These are phyloP conservation scores for Drosophila anceps DNA, from an alignment of 2,888 invertebrate genomes.

Conservation along the genomic window DNA sequence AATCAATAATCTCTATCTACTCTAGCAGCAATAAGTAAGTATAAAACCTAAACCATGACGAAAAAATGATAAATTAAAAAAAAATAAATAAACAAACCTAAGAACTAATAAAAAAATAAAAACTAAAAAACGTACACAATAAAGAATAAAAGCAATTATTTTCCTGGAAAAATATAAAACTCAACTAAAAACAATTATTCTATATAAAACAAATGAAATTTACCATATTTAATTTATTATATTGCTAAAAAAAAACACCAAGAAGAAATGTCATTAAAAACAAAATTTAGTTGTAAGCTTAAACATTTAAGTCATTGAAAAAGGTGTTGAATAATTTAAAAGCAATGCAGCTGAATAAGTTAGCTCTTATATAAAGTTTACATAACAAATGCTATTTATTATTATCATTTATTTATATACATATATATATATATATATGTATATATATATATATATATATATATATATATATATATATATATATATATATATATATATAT, in stretches of 20 bases:
- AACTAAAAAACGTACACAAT: constrained; percentile 60
- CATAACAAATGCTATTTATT: constrained; percentile 55
- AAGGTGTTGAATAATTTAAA: constrained; percentile 62
- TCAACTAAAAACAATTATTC: constrained; percentile 35
- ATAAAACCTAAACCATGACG: constrained; percentile 34
- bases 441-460: constrained; percentile 1
- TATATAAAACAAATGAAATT: constrained; percentile 24
- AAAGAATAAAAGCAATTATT: constrained; percentile 80
- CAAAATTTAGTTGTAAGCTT: constrained; percentile 50
- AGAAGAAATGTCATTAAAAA: constrained; percentile 31
- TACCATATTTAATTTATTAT: constrained; percentile 32
- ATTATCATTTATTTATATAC: constrained; percentile 49
- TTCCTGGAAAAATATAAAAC: constrained; percentile 71
- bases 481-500: constrained; percentile 1
- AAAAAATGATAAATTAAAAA: constrained; percentile 13
- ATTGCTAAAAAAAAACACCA: constrained; percentile 9
- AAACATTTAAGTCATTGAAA: constrained; percentile 40
- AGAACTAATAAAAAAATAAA: constrained; percentile 6
- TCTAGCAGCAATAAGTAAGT: constrained; percentile 56
- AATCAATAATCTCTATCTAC: constrained; percentile 45
- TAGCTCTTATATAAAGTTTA: constrained; percentile 24
- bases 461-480: constrained; percentile 1
- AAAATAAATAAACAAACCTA: no score
- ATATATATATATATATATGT: constrained; percentile 3
- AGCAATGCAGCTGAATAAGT: constrained; percentile 53